phyloP scores from a whole-genome alignment of 2,113 vertebrate genomes.

The Laticauda laticaudata region DNA sequence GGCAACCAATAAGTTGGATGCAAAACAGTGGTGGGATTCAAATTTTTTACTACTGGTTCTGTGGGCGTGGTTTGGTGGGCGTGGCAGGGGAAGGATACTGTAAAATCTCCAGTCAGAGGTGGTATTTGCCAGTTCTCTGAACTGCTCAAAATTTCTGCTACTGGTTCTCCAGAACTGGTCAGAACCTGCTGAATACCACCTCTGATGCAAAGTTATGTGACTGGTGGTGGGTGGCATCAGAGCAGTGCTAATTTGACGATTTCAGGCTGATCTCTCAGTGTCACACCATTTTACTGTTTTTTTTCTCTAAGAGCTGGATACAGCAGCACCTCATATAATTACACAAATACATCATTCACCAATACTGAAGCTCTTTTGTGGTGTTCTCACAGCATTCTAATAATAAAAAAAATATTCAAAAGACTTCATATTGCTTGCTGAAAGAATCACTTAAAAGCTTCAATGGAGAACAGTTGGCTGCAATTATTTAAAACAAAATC shows the following conservation, averaged over 20 bases:
- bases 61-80: no score
- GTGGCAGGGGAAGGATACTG: no score
- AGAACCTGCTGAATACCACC: no score
- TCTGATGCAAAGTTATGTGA: neutral
- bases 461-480: conserved; percentile 43
- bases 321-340: neutral
- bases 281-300: neutral
- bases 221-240: neutral
- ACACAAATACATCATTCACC: accelerated
- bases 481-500: conserved; percentile 53
- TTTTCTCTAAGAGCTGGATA: neutral
- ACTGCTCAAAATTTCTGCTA: no score
- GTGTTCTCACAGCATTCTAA: conserved; percentile 19
- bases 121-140: no score
- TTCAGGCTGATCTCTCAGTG: neutral
- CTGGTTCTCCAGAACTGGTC: no score
- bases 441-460: conserved; percentile 53
- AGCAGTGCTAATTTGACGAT: neutral
- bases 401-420: conserved; percentile 42
- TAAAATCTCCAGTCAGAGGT: no score
- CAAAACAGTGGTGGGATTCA: no score
- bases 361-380: neutral
- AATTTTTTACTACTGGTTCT: no score
- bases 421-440: conserved; percentile 55
- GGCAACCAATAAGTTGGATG: neutral